Base-by-base conservation (phyloP, 1,140 invertebrate species). In the Campoletis sonorensis region DNA sequence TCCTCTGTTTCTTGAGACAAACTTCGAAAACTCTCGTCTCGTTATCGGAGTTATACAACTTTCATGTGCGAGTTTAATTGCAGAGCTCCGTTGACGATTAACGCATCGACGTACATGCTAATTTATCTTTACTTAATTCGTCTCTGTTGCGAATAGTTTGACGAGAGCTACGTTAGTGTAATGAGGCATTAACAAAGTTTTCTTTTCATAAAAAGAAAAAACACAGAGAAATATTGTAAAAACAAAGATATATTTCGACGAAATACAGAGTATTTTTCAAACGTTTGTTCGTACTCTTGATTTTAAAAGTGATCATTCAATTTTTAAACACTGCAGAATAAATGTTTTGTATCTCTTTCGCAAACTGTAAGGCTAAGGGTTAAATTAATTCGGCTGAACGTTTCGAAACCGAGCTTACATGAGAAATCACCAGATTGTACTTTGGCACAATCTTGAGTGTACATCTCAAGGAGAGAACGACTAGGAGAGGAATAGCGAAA, bases 391-490 rank as follows among this genome's bases (percentile, higher is more conserved):
- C 23, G 23, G 23, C 21, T 8, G 15, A n/a, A n/a, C 58, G 16
- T 10, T n/a, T 26, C 7, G 61, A 15, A 64, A 2, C 61, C 23
- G n/a, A 64, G n/a, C 61, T 64, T 64, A 64, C 10, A 27, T 15
- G 61, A 75, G 37, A 54, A 75, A 54, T 73, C 71, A 73, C 45
- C 21, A 30, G 40, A 54, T 27, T 54, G 16, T 54, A 75, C n/a
- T n/a, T 30, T 16, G 23, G 7, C 33, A 75, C 45, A 67, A 26
- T 51, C 23, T 73, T 21, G 21, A 13, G 0, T 73, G 7, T 30
- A 54, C 23, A 75, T 54, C 72, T 75, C 72, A 54, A 75, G 72
- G 23, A 45, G 70, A 72, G 87, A 86, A 86, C 83, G 85, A 87
- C 88, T 88, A 54, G 26, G 49, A 45, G 70, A 45, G 70, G 26